These are phyloP conservation scores for Bradynema listronoti DNA, from an alignment of 1,140 invertebrate species.

Conservation along the genomic window DNA sequence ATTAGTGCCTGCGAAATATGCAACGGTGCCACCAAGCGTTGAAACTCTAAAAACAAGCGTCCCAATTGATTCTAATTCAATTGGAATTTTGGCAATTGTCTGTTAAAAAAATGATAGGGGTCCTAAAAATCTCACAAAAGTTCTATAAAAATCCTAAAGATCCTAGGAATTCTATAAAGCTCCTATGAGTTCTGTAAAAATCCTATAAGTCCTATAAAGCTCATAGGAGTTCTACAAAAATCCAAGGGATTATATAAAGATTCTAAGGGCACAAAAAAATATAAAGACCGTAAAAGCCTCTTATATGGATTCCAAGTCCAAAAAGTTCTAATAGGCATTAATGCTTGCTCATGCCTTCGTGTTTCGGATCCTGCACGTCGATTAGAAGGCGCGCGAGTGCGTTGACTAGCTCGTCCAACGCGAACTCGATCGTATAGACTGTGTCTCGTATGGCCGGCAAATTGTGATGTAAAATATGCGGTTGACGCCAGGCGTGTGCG, in stretches of 20 bases:
- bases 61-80: background rate
- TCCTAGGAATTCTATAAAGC: too few species aligned
- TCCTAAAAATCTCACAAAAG: too few species aligned
- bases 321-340: too few species aligned
- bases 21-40: conserved; percentile 6
- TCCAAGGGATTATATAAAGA: too few species aligned
- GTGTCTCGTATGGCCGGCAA: conserved; percentile 32
- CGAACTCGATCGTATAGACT: conserved; percentile 26
- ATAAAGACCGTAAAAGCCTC: too few species aligned
- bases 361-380: conserved; percentile 16
- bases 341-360: too few species aligned
- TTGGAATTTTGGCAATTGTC: conserved; percentile 3
- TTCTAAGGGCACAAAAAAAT: too few species aligned
- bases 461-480: conserved; percentile 29
- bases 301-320: too few species aligned
- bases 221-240: too few species aligned
- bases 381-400: conserved; percentile 31
- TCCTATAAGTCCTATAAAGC: too few species aligned
- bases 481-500: conserved; percentile 24
- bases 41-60: conserved; percentile 16
- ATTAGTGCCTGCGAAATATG: conserved; percentile 6
- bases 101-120: background rate
- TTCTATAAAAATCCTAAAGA: too few species aligned
- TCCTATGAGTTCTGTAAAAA: too few species aligned
- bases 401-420: conserved; percentile 32